These are phyloP conservation scores for Clarias macrocephalus DNA, from an alignment of 2,113 vertebrate species.

Conservation along the genomic window DNA sequence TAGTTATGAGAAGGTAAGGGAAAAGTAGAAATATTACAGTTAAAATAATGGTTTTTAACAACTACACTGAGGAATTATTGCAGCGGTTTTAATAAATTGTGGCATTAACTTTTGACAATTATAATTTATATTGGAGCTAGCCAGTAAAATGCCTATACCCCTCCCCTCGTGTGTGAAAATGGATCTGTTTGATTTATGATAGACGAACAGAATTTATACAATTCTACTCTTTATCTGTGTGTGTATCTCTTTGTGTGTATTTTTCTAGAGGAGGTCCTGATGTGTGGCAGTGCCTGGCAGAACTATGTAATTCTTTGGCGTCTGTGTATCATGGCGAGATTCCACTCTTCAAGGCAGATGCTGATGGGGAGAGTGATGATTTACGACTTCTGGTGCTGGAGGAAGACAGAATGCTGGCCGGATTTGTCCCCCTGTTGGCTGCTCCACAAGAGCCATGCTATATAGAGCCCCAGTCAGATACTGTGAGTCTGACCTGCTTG, in stretches of 20 bases:
- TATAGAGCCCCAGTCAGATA: constrained; percentile 89
- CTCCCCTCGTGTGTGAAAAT: background rate
- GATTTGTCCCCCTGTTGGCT: constrained; percentile 92
- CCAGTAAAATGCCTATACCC: background rate
- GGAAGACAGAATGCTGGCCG: constrained; percentile 93
- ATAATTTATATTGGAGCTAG: background rate
- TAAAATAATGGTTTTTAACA: background rate
- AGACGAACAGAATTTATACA: background rate
- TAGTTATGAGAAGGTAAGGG: background rate
- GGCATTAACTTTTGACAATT: background rate
- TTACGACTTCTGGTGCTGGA: constrained; percentile 89
- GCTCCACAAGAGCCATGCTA: constrained; percentile 97
- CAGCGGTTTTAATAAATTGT: background rate
- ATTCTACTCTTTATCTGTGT: background rate
- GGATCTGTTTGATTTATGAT: background rate
- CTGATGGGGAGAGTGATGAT: constrained; percentile 83
- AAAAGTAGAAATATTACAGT: background rate
- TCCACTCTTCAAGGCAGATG: constrained; percentile 86
- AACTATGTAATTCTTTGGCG: constrained; percentile 93
- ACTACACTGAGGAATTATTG: background rate
- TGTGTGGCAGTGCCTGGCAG: constrained; percentile 90
- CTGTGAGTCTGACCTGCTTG: constrained; percentile 70
- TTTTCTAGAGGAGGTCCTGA: constrained; percentile 72
- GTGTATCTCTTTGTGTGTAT: background rate
- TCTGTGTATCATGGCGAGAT: constrained; percentile 91